Percentiles rank a stretch among this genome's conserved stretches.
Conservation (phyloP, 2,888 invertebrate genomes). For the Chydorus sphaericus region DNA sequence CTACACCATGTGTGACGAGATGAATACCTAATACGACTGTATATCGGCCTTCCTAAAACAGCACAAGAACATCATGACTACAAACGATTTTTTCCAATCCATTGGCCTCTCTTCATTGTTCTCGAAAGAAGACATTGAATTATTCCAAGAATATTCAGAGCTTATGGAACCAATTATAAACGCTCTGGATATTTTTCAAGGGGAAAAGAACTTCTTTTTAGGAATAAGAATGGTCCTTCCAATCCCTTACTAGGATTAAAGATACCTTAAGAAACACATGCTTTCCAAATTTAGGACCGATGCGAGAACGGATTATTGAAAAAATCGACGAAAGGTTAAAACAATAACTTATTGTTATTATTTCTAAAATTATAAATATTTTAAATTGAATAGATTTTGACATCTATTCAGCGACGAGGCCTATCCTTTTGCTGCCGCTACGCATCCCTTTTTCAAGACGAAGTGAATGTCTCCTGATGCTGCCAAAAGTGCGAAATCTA, state of each 20-base stretch:
- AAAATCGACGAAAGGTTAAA: background rate
- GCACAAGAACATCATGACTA: background rate
- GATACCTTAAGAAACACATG: background rate
- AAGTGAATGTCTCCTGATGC: background rate
- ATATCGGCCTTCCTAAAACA: background rate
- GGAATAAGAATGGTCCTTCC: background rate
- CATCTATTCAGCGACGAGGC: background rate
- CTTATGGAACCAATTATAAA: background rate
- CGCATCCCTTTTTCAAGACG: background rate
- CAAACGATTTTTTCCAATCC: background rate
- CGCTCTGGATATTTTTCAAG: background rate
- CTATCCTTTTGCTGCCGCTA: background rate
- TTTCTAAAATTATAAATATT: too few species aligned
- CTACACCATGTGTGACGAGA: background rate
- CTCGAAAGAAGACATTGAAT: background rate
- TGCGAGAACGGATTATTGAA: background rate
- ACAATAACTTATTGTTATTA: background rate
- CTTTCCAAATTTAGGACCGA: background rate
- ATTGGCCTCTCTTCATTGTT: background rate
- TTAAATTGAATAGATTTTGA: too few species aligned
- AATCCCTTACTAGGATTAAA: background rate
- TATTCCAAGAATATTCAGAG: background rate
- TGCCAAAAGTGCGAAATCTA: background rate
- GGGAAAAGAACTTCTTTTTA: background rate
- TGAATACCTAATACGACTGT: background rate